Evolutionary conservation across 2,888 invertebrate species (phyloP).

Genomic region (Noctua fimbriata): DNA sequence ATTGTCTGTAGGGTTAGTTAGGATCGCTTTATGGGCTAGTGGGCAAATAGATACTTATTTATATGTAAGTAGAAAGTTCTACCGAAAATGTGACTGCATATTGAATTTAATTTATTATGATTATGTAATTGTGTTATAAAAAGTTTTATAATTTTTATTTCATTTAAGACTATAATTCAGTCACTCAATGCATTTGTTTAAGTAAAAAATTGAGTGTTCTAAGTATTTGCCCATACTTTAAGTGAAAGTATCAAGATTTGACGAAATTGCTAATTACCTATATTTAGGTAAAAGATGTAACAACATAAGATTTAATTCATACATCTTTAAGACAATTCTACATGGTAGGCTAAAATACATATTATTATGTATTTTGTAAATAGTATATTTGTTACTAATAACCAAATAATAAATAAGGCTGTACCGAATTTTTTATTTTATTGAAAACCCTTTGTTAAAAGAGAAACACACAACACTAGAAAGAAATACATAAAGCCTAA

Average conservation of each 20-base stretch:
- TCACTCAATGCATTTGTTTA: constrained; percentile 58
- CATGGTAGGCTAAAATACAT: constrained; percentile 69
- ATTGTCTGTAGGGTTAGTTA: constrained; percentile 49
- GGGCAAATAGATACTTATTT: constrained; percentile 64
- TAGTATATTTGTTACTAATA: constrained; percentile 83
- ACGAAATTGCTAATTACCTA: constrained; percentile 61
- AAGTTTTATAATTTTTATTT: constrained; percentile 54
- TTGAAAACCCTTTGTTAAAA: neutral
- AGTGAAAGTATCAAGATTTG: constrained; percentile 53
- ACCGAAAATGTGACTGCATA: constrained; percentile 59
- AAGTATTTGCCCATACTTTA: constrained; percentile 62
- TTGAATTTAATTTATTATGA: constrained; percentile 58
- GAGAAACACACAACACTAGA: neutral
- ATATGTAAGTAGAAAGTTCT: constrained; percentile 58
- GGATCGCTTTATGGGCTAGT: constrained; percentile 57
- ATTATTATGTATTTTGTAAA: constrained; percentile 84
- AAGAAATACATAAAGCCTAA: neutral
- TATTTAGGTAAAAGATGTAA: constrained; percentile 62
- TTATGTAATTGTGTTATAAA: constrained; percentile 32
- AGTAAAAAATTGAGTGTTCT: constrained; percentile 35
- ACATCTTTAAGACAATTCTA: constrained; percentile 71
- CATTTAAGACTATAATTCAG: constrained; percentile 35
- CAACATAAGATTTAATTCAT: constrained; percentile 58
- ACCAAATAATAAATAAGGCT: constrained; percentile 87
- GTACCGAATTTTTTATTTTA: constrained; percentile 69